phyloP scores from a whole-genome alignment of 2,113 vertebrate genomes.

The Rynchops niger region DNA sequence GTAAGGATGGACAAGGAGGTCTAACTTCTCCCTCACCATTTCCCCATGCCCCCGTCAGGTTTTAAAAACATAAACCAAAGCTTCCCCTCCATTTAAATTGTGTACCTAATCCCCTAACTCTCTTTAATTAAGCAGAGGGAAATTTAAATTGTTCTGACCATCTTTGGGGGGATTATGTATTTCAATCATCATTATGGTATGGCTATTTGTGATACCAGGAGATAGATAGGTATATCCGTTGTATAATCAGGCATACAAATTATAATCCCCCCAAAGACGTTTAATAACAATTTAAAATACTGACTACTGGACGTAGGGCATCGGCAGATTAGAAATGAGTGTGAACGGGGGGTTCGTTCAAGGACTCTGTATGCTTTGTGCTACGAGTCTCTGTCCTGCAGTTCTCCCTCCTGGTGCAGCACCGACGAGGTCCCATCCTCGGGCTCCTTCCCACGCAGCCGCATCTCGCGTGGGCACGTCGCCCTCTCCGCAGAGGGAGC shows the following conservation, averaged over 20 bases:
- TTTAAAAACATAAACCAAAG: conserved; percentile 50
- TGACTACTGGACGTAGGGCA: conserved; percentile 60
- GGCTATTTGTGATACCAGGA: conserved; percentile 75
- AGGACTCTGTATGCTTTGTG: conserved; percentile 8
- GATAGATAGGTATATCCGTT: conserved; percentile 70
- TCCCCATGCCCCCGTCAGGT: not conserved
- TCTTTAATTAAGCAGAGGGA: conserved; percentile 76
- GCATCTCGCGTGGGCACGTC: not conserved
- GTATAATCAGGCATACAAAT: conserved; percentile 77
- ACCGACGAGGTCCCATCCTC: rapidly evolving
- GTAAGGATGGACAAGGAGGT: not conserved
- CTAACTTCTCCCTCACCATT: not conserved
- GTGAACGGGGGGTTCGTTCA: not conserved
- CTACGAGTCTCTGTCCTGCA: not conserved
- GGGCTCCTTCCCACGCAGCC: not conserved
- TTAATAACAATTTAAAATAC: conserved; percentile 73
- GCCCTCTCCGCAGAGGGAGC: rapidly evolving
- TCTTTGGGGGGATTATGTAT: conserved; percentile 81
- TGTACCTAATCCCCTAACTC: conserved; percentile 71
- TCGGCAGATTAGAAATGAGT: conserved; percentile 32
- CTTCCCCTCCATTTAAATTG: conserved; percentile 44
- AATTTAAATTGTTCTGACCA: conserved; percentile 79
- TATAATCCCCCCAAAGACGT: conserved; percentile 74
- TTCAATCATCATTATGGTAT: conserved; percentile 78
- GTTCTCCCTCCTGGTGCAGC: not conserved